These are phyloP conservation scores for Anarsia innoxiella DNA, from an alignment of 2,888 invertebrate genomes.

Conservation along the genomic window DNA sequence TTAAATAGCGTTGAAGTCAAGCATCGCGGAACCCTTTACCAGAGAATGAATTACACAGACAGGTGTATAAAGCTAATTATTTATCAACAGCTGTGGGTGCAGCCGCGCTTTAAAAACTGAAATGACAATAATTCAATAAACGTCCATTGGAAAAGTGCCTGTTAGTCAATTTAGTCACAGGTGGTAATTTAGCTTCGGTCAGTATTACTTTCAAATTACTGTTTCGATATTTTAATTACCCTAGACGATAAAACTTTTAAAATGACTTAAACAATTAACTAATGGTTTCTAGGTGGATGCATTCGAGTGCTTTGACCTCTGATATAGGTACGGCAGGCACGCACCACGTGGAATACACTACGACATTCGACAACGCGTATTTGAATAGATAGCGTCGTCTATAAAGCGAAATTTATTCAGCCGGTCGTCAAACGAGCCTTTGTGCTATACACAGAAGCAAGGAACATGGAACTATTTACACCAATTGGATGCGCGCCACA, in stretches of 20 bases:
- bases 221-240: too few species aligned
- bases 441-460: slow-evolving; percentile 13
- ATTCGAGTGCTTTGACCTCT: slow-evolving; percentile 27
- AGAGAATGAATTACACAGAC: slow-evolving; percentile 32
- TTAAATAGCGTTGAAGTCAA: too few species aligned
- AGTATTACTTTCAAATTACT: too few species aligned
- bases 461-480: slow-evolving; percentile 19
- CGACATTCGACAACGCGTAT: slow-evolving; percentile 1
- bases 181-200: neutral
- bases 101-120: slow-evolving; percentile 39
- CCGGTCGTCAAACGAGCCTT: neutral
- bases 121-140: slow-evolving; percentile 30
- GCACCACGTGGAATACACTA: slow-evolving; percentile 16
- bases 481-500: slow-evolving; percentile 28
- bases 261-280: slow-evolving; percentile 10
- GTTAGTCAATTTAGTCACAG: slow-evolving; percentile 5
- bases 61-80: slow-evolving; percentile 53
- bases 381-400: slow-evolving; percentile 6
- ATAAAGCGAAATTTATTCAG: neutral
- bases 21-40: too few species aligned
- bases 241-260: too few species aligned
- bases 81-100: slow-evolving; percentile 54
- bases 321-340: slow-evolving; percentile 26
- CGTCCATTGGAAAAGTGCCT: neutral
- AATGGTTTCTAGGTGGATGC: slow-evolving; percentile 8